Base-by-base conservation (phyloP, 2,797 vertebrate genomes). In the Typhlichthys subterraneus region DNA sequence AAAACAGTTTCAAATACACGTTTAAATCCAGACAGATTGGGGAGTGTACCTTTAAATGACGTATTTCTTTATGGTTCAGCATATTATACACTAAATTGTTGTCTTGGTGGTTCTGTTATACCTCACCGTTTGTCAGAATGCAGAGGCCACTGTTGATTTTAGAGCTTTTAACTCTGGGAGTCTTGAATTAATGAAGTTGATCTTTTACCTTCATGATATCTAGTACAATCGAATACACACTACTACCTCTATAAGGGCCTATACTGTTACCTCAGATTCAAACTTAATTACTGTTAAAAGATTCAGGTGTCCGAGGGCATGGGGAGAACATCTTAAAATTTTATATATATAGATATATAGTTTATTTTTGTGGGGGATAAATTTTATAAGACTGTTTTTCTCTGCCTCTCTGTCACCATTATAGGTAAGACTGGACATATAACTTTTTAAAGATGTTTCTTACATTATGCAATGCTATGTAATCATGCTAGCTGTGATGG, bases 221-320 rank as follows among this genome's bases (percentile, higher is more conserved):
- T 94, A 91, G 91, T 94, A 97, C 95, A 98, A 97, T 96, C 95
- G 69, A 88, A 89, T 88, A 88, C 94, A 97, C 94, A 93, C 91
- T 92, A 93, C 96, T 98, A 98, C 96, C 96, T 98, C 96, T 93
- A 93, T 67, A 88, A 94, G 89, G 94, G 93, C 93, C 95, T 65
- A 12, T 94, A 91, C 92, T 93, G 94, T 95, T 96, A 96, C 96
- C 96, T 96, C 96, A 94, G 92, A 95, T 93, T 93, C 94, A 95
- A 94, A 93, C 83, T 92, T 91, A 93, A 94, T 93, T 81, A 88
- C 91, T 93, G 93, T 84, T 87, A 80, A 73, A 77, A 67, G 19
- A 84, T 82, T 81, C 90, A 91, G 85, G 93, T 94, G 93, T 92
- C 91, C 89, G 90, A 87, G 88, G 88, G 91, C 88, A 89, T 93